phyloP scores from a whole-genome alignment of 1,140 invertebrate species.

The Venustaconcha ellipsiformis region DNA sequence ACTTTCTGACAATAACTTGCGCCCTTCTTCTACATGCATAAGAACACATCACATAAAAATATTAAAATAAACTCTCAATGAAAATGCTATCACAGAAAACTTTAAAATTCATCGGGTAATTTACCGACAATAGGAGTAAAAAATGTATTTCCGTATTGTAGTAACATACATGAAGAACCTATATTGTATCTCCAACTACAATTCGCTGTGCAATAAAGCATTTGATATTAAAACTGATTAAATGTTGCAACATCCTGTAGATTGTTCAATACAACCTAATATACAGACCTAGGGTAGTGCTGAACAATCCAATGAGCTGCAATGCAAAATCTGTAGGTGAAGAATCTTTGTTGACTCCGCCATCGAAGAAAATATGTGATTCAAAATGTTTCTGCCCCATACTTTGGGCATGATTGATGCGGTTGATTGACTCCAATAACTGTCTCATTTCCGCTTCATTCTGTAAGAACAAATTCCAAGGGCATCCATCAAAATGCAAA shows the following conservation, averaged over 20 bases:
- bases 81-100: not conserved
- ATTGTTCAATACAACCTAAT: not conserved
- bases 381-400: conserved; percentile 44
- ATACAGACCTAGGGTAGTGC: conserved; percentile 43
- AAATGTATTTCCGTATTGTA: not conserved
- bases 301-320: conserved; percentile 47
- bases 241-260: not conserved
- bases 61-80: too few relatives aligned
- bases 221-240: not conserved
- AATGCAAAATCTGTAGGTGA: conserved; percentile 53
- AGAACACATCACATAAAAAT: too few relatives aligned
- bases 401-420: conserved; percentile 41
- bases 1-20: too few relatives aligned
- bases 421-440: conserved; percentile 46
- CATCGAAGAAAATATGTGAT: conserved; percentile 59
- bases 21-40: too few relatives aligned
- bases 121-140: not conserved
- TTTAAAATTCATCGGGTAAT: not conserved
- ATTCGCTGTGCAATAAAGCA: too few relatives aligned
- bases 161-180: not conserved
- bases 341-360: conserved; percentile 39
- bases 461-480: not conserved
- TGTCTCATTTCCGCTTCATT: conserved; percentile 57
- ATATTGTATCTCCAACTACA: not conserved
- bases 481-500: not conserved